Conservation (phyloP, 2,113 vertebrate genomes). For the Leptobrachium leishanense region DNA sequence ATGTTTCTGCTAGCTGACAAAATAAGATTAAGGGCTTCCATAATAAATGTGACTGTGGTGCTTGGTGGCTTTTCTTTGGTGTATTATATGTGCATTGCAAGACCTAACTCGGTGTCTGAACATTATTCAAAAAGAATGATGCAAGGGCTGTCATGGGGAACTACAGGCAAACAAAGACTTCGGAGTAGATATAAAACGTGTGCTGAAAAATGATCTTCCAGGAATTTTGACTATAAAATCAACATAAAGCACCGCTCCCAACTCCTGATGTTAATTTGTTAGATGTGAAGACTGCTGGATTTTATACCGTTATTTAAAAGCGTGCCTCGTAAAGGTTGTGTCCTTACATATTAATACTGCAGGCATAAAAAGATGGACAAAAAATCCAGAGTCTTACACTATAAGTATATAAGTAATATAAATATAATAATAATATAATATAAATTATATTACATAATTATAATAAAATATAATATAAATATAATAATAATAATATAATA, state of each 20-base stretch:
- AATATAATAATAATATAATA: no score
- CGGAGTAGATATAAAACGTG: conserved; percentile 56
- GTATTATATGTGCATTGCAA: conserved; percentile 67
- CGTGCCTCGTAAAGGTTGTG: neutral
- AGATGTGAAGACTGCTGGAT: conserved; percentile 16
- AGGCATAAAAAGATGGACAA: no score
- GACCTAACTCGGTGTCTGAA: conserved; percentile 56
- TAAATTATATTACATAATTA: no score
- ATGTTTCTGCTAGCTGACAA: conserved; percentile 59
- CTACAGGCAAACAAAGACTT: conserved; percentile 58
- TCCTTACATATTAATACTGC: no score
- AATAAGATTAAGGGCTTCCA: conserved; percentile 65
- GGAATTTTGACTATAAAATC: conserved; percentile 49
- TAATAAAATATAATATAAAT: no score
- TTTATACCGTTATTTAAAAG: conserved; percentile 22
- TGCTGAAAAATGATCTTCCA: conserved; percentile 51
- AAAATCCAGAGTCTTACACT: no score
- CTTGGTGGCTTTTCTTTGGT: conserved; percentile 54
- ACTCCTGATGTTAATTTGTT: conserved; percentile 55
- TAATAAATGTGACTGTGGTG: conserved; percentile 63
- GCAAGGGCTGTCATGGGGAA: conserved; percentile 54
- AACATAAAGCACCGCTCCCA: conserved; percentile 45
- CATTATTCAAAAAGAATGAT: conserved; percentile 74
- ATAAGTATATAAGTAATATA: no score
- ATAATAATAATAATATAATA: no score